Percentiles rank a stretch among this genome's conserved stretches.
phyloP scores from a whole-genome alignment of 2,888 invertebrate genomes.

The Ecliptopera silaceata region DNA sequence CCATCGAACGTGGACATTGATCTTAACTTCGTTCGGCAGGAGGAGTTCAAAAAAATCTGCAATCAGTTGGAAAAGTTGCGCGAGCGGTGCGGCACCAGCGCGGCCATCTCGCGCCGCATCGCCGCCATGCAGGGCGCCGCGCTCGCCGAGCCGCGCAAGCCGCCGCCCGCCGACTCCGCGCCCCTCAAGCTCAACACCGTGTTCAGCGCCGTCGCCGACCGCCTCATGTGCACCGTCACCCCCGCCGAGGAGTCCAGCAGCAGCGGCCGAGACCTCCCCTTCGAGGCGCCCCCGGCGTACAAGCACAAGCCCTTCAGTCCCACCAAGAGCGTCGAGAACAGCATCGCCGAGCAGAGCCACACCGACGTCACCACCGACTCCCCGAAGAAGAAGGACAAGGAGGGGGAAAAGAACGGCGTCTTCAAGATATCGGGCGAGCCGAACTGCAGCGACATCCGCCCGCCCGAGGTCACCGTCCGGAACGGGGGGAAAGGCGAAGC shows the following conservation, averaged over 20 bases:
- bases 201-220: constrained; percentile 79
- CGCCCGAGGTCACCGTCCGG: constrained; percentile 65
- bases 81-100: constrained; percentile 89
- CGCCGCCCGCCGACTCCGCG: constrained; percentile 75
- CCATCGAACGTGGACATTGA: too few species aligned
- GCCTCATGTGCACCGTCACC: constrained; percentile 78
- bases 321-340: constrained; percentile 66
- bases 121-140: constrained; percentile 93
- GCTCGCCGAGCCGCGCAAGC: constrained; percentile 75
- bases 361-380: constrained; percentile 74
- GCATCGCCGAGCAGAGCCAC: constrained; percentile 69
- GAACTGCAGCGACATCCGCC: constrained; percentile 71
- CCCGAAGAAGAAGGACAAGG: constrained; percentile 66
- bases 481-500: constrained; percentile 71
- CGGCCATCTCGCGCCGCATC: constrained; percentile 88
- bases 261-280: constrained; percentile 74
- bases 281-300: constrained; percentile 74
- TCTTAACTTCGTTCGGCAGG: constrained; percentile 70
- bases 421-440: constrained; percentile 77
- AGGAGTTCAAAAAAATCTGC: constrained; percentile 91
- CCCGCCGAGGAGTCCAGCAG: constrained; percentile 79
- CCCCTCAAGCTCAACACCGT: constrained; percentile 79
- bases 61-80: constrained; percentile 91
- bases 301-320: constrained; percentile 79
- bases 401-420: constrained; percentile 70